These are phyloP conservation scores for Chaetodon trifasciatus DNA, from an alignment of 2,797 vertebrate genomes.

Conservation along the genomic window DNA sequence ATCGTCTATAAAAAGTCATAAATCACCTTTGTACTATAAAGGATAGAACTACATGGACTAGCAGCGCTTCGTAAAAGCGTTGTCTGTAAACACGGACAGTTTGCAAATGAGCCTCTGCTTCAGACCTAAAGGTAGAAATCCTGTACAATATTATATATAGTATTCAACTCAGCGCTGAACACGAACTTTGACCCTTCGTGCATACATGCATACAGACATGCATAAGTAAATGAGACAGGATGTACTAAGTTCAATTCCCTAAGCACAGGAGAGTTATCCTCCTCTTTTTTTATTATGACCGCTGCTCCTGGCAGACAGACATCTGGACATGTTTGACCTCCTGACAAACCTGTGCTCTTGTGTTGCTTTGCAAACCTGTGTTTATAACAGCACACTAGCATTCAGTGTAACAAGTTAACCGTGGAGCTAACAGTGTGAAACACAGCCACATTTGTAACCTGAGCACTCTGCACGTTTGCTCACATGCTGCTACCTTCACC, in stretches of 20 bases:
- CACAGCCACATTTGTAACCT: neutral
- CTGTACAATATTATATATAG: neutral
- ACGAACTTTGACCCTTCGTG: neutral
- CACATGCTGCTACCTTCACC: neutral
- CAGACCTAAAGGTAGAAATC: neutral
- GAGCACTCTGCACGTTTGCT: neutral
- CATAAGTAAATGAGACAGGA: neutral
- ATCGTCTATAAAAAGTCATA: no score
- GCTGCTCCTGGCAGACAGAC: neutral
- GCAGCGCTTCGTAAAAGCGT: no score
- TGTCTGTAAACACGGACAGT: no score
- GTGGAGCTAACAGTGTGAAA: slow-evolving; percentile 1
- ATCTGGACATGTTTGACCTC: neutral
- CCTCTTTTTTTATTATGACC: neutral
- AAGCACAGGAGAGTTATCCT: no score
- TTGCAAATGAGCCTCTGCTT: neutral
- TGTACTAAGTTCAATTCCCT: no score
- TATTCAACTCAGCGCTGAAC: neutral
- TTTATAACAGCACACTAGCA: no score
- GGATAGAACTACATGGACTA: no score
- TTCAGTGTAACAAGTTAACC: neutral
- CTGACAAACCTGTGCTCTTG: neutral
- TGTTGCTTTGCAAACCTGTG: neutral
- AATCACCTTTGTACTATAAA: neutral
- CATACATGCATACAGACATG: neutral